Percentiles rank a stretch among this genome's conserved stretches.
These are phyloP conservation scores for Peromyscus polionotus DNA, from an alignment of 2,113 vertebrate genomes.

Conservation along the genomic window DNA sequence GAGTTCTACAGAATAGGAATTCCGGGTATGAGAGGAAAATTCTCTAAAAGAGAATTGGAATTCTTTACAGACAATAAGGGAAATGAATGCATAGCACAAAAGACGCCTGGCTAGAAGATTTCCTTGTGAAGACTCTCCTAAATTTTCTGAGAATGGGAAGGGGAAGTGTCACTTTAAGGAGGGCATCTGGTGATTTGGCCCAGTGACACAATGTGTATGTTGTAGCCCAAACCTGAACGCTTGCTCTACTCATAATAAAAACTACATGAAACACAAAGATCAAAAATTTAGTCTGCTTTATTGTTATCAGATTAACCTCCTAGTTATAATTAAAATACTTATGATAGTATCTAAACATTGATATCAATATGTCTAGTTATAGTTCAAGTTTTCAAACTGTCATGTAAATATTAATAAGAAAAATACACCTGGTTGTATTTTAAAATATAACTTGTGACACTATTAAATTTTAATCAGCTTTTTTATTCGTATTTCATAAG, in stretches of 20 bases:
- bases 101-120: slow-evolving; percentile 10
- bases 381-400: background rate
- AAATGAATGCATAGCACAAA: background rate
- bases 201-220: background rate
- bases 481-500: background rate
- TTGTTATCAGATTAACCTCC: too few relatives aligned
- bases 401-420: background rate
- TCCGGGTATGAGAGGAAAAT: background rate
- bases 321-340: background rate
- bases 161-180: background rate
- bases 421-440: background rate
- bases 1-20: background rate
- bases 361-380: background rate
- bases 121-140: background rate
- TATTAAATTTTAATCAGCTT: background rate
- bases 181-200: background rate
- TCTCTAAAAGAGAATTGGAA: slow-evolving; percentile 2
- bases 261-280: background rate
- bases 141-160: background rate
- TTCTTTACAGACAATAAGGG: slow-evolving; percentile 15
- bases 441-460: background rate
- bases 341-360: background rate
- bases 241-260: background rate
- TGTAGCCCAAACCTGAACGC: background rate
- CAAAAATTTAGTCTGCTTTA: background rate